Base-by-base conservation (phyloP, 2,113 vertebrate genomes). In the Psettodes erumei region DNA sequence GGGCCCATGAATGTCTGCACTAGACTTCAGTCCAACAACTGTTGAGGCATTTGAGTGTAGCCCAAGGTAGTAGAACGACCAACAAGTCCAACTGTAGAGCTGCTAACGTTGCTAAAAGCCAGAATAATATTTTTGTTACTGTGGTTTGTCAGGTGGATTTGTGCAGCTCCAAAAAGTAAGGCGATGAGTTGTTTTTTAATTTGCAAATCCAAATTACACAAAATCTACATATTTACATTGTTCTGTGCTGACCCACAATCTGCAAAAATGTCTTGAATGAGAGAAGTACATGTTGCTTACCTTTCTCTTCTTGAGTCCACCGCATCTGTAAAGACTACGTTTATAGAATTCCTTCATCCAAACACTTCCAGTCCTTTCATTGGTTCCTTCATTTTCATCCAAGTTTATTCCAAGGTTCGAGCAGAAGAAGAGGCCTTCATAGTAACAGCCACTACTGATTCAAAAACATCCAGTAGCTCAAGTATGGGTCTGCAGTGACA, bases 331-430 rank as follows among this genome's bases (percentile, higher is more conserved):
- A 84, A 82, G 42, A 61, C 23, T 56, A 55, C 25, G 71, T 77
- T 72, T 50, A 67, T 62, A 79, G 67, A 50, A 12, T 74, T 77
- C n/a, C 82, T 81, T 84, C 69, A 79, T 85, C 38, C 70, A 77
- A 74, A 82, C 66, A 55, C 67, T 38, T 67, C 82, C 77, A 79
- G 47, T 84, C 74, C 50, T 73, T 82, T 81, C 65, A 84, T 75
- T 75, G 63, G 75, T 86, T 92, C 88, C 92, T 93, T 93, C 90
- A 91, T 80, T 88, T 83, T 75, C 55, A 83, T 25, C 86, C 23
- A 74, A 76, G 43, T 86, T 82, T 74, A 81, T 89, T 90, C 86
- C 84, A 92, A 71, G 84, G 77, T 79, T 47, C 59, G 75, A 75
- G 65, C 69, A 84, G 80, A 78, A 65, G 65, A 79, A 72, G 60